Evolutionary conservation across 2,113 vertebrate species (phyloP).

Genomic region (Oncorhynchus kisutch): DNA sequence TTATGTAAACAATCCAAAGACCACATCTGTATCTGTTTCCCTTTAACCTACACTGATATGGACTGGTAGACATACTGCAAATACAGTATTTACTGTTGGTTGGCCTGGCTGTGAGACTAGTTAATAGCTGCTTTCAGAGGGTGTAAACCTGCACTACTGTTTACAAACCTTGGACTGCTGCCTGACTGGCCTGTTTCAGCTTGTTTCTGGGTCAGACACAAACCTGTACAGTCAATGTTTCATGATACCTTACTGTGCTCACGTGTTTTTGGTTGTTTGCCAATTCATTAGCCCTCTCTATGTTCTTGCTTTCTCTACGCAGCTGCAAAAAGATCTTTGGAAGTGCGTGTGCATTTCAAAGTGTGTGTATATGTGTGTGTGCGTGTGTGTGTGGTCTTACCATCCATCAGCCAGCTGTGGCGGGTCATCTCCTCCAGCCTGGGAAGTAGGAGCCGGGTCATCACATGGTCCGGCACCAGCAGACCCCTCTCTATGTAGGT

Average conservation of each 20-base stretch:
- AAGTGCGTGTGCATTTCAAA: no score
- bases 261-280: no score
- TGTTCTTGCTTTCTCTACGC: no score
- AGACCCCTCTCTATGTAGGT: slow-evolving; percentile 82
- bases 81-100: no score
- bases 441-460: slow-evolving; percentile 82
- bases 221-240: slow-evolving; percentile 11
- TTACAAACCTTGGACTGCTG: slow-evolving; percentile 8
- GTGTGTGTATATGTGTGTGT: neutral
- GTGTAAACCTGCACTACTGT: neutral
- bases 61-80: no score
- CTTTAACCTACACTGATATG: neutral
- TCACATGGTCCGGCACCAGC: slow-evolving; percentile 90
- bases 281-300: no score
- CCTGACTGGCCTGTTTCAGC: slow-evolving; percentile 6
- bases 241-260: slow-evolving; percentile 3
- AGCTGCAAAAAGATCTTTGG: no score
- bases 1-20: no score
- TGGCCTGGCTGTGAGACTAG: neutral
- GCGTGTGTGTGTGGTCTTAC: slow-evolving; percentile 60
- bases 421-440: slow-evolving; percentile 80
- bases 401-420: slow-evolving; percentile 90
- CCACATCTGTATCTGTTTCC: neutral
- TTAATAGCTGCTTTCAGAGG: neutral
- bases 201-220: slow-evolving; percentile 25